phyloP scores from a whole-genome alignment of 2,113 vertebrate species.

The Cyrtonyx montezumae region DNA sequence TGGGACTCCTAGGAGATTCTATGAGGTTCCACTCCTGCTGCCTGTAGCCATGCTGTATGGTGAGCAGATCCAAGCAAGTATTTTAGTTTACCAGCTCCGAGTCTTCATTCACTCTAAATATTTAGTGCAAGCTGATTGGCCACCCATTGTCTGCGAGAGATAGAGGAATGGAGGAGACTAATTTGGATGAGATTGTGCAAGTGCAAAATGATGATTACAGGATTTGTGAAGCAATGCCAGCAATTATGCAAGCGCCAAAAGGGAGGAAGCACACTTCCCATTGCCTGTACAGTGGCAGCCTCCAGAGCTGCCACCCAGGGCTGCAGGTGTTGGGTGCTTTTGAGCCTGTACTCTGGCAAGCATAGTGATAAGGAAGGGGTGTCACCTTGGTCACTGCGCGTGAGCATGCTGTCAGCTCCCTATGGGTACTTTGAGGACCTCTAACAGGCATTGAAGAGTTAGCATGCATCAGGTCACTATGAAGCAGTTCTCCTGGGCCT shows the following conservation, averaged over 20 bases:
- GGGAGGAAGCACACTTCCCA: background rate
- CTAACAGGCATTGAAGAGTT: background rate
- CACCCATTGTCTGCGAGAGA: background rate
- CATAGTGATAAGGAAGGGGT: background rate
- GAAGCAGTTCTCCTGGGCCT: background rate
- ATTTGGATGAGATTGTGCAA: constrained; percentile 24
- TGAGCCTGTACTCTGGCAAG: background rate
- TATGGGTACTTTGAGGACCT: background rate
- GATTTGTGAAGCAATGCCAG: background rate
- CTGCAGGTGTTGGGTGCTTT: background rate
- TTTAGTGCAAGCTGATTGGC: constrained; percentile 3
- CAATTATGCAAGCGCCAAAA: constrained; percentile 3
- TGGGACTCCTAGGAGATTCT: background rate
- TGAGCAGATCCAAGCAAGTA: fast-evolving
- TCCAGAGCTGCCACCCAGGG: background rate
- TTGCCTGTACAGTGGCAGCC: fast-evolving
- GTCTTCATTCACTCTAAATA: constrained; percentile 13
- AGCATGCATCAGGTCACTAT: background rate
- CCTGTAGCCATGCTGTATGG: background rate
- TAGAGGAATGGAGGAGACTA: background rate
- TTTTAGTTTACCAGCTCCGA: background rate
- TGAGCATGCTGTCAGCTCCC: background rate
- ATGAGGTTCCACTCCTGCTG: background rate
- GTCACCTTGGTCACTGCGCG: background rate
- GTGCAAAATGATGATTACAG: background rate